These are phyloP conservation scores for Diphyllodes magnificus DNA, from an alignment of 2,113 vertebrate species.

Conservation along the genomic window DNA sequence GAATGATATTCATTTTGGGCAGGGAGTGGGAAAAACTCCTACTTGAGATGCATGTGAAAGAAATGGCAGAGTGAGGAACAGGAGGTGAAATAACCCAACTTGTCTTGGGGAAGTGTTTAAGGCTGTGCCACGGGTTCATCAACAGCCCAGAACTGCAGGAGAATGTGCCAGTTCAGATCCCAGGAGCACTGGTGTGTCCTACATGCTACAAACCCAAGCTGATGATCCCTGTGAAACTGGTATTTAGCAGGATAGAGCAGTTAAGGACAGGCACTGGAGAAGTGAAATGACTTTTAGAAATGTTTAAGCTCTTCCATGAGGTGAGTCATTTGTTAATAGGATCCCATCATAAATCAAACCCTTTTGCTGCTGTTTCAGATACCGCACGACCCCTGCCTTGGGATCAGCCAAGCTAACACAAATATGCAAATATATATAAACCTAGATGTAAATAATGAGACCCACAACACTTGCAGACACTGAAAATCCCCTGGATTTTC, in stretches of 20 bases:
- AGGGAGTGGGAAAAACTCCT: not conserved
- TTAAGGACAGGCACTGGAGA: not conserved
- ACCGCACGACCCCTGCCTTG: not conserved
- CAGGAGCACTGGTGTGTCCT: not conserved
- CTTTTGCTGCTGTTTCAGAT: not conserved
- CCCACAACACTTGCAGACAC: not conserved
- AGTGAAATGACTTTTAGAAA: not conserved
- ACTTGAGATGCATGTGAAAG: accelerated
- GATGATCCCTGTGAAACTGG: not conserved
- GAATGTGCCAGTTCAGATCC: not conserved
- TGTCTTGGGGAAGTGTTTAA: not conserved
- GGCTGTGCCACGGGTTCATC: not conserved
- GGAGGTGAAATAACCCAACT: not conserved
- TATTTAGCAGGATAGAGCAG: not conserved
- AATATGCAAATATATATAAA: not conserved
- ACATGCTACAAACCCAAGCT: not conserved
- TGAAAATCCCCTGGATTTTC: not conserved
- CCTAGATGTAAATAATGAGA: not conserved
- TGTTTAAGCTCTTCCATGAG: not conserved
- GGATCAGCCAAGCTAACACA: not conserved
- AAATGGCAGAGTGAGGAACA: not conserved
- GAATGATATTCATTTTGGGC: not conserved
- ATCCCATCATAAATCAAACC: not conserved
- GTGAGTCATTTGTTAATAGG: not conserved
- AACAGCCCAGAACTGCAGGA: not conserved